Evolutionary conservation across 2,113 vertebrate genomes (phyloP).

Genomic region (Amia ocellicauda): DNA sequence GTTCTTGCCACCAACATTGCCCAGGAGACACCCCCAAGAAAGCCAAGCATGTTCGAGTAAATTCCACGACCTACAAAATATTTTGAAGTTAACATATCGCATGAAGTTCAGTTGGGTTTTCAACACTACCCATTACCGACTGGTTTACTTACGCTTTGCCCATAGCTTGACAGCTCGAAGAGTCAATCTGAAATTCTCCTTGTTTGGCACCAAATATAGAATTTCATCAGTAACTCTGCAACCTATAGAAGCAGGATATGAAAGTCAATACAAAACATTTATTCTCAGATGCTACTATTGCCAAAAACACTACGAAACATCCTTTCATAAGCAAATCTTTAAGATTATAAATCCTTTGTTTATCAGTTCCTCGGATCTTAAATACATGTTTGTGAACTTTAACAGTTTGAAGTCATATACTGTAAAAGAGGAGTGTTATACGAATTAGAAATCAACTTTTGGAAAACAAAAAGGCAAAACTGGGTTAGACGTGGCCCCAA

Average conservation of each 20-base stretch:
- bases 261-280: too few relatives aligned
- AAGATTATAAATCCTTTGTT: too few relatives aligned
- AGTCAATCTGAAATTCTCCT: constrained; percentile 91
- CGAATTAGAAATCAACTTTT: too few relatives aligned
- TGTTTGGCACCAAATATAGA: constrained; percentile 91
- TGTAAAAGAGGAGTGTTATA: too few relatives aligned
- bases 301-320: too few relatives aligned
- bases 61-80: constrained; percentile 79
- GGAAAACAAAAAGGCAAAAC: too few relatives aligned
- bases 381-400: too few relatives aligned
- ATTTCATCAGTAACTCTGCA: constrained; percentile 98
- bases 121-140: not conserved
- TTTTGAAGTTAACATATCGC: not conserved
- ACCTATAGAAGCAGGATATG: constrained; percentile 62
- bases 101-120: not conserved
- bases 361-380: too few relatives aligned
- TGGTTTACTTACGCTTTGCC: constrained; percentile 88
- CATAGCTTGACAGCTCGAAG: constrained; percentile 93
- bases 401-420: too few relatives aligned
- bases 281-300: too few relatives aligned
- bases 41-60: constrained; percentile 96
- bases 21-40: constrained; percentile 97
- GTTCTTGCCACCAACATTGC: constrained; percentile 95
- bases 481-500: too few relatives aligned
- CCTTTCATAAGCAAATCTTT: too few relatives aligned